A percentile compares a stretch with the other conserved stretches of the same genome.
Conservation (phyloP, 2,797 vertebrate genomes). For the Gouania willdenowi region DNA sequence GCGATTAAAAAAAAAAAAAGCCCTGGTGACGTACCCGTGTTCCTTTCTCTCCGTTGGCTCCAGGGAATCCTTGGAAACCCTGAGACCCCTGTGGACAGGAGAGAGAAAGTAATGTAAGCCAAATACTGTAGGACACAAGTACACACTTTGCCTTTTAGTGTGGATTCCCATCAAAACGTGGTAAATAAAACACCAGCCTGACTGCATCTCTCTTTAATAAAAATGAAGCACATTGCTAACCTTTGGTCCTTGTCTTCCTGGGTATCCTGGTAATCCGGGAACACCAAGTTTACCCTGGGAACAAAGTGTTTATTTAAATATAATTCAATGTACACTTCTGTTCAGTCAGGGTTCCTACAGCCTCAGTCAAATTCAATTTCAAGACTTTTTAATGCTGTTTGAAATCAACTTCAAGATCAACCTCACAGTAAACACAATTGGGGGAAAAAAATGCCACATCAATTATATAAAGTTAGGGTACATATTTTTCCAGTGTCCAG, state of each 20-base stretch:
- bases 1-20: constrained; percentile 35
- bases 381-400: too few species aligned
- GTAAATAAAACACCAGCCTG: too few species aligned
- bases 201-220: background rate
- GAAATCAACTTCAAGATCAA: too few species aligned
- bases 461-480: too few species aligned
- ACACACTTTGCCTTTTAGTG: background rate
- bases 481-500: too few species aligned
- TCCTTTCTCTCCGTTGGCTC: constrained; percentile 96
- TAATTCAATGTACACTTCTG: too few species aligned
- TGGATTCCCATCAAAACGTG: too few species aligned
- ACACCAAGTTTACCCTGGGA: constrained; percentile 94
- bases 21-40: constrained; percentile 81
- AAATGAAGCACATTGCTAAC: constrained; percentile 63
- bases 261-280: constrained; percentile 93
- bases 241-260: constrained; percentile 96
- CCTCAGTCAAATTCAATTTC: too few species aligned
- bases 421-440: too few species aligned
- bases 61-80: constrained; percentile 96
- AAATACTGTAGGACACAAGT: constrained; percentile 22
- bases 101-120: constrained; percentile 13
- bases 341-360: too few species aligned
- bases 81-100: constrained; percentile 81
- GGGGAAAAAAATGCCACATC: too few species aligned
- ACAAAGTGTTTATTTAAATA: too few species aligned